A percentile compares a stretch with the other conserved stretches of the same genome.
These are phyloP conservation scores for Arctia plantaginis DNA, from an alignment of 2,888 invertebrate species.

Conservation along the genomic window DNA sequence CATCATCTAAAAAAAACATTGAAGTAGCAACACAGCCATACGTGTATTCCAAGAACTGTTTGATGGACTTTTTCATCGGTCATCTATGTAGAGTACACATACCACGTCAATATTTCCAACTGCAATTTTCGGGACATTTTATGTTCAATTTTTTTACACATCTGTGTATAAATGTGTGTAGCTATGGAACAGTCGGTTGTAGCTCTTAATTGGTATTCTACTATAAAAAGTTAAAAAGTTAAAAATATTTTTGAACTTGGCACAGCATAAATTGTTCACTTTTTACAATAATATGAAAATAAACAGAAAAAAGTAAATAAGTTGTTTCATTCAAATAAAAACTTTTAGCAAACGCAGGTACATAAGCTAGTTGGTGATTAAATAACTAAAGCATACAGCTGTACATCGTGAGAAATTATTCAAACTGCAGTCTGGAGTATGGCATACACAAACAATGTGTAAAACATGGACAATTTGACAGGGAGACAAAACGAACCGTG, in stretches of 20 bases:
- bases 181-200: neutral
- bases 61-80: neutral
- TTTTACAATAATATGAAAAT: neutral
- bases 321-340: neutral
- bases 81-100: neutral
- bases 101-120: too few species aligned
- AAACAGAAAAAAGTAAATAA: neutral
- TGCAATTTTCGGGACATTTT: too few species aligned
- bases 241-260: neutral
- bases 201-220: too few species aligned
- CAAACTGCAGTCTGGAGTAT: slow-evolving; percentile 32
- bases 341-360: neutral
- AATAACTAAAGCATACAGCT: slow-evolving; percentile 1
- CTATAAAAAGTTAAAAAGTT: too few species aligned
- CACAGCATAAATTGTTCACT: neutral
- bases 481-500: slow-evolving; percentile 41
- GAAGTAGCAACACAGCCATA: too few species aligned
- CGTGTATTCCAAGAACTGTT: too few species aligned
- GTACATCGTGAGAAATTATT: slow-evolving; percentile 31
- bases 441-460: slow-evolving; percentile 38
- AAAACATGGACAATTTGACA: slow-evolving; percentile 54
- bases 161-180: neutral
- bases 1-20: neutral
- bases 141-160: too few species aligned
- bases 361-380: neutral